phyloP scores from a whole-genome alignment of 2,888 invertebrate species.

The Hirtodrosophila histrioides region DNA sequence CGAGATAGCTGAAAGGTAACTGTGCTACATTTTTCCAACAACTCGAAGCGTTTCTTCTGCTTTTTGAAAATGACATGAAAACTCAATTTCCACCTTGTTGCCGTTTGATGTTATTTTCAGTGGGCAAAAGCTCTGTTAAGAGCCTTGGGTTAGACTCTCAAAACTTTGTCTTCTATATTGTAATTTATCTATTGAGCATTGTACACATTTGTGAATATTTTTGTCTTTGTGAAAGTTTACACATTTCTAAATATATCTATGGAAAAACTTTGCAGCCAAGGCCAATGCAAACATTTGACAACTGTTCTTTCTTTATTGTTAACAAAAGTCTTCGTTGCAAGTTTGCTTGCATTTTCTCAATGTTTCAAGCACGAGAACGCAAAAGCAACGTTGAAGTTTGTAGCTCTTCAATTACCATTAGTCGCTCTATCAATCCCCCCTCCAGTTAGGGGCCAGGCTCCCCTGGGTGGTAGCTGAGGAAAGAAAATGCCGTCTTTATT shows the following conservation, averaged over 20 bases:
- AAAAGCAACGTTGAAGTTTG: slow-evolving; percentile 22
- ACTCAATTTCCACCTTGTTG: slow-evolving; percentile 32
- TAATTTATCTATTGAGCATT: slow-evolving; percentile 2
- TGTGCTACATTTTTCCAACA: slow-evolving; percentile 16
- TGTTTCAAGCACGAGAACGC: neutral
- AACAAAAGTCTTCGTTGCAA: slow-evolving; percentile 8
- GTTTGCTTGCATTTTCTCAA: slow-evolving; percentile 1
- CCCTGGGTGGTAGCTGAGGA: too few relatives aligned
- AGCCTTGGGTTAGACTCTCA: too few relatives aligned
- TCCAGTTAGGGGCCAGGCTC: neutral
- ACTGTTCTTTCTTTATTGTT: neutral
- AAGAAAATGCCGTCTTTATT: slow-evolving; percentile 41
- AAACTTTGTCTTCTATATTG: slow-evolving; percentile 15
- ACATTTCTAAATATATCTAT: neutral
- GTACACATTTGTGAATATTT: slow-evolving; percentile 1
- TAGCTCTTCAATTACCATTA: slow-evolving; percentile 1
- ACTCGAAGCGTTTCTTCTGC: slow-evolving; percentile 8
- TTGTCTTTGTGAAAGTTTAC: neutral
- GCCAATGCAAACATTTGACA: slow-evolving; percentile 4
- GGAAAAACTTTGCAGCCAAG: slow-evolving; percentile 1
- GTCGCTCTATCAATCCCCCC: slow-evolving; percentile 1
- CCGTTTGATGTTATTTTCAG: neutral
- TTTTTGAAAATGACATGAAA: slow-evolving; percentile 26
- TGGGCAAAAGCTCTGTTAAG: too few relatives aligned
- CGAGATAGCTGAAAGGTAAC: slow-evolving; percentile 6